These are phyloP conservation scores for Herpetotheres cachinnans DNA, from an alignment of 2,113 vertebrate species.

Conservation along the genomic window DNA sequence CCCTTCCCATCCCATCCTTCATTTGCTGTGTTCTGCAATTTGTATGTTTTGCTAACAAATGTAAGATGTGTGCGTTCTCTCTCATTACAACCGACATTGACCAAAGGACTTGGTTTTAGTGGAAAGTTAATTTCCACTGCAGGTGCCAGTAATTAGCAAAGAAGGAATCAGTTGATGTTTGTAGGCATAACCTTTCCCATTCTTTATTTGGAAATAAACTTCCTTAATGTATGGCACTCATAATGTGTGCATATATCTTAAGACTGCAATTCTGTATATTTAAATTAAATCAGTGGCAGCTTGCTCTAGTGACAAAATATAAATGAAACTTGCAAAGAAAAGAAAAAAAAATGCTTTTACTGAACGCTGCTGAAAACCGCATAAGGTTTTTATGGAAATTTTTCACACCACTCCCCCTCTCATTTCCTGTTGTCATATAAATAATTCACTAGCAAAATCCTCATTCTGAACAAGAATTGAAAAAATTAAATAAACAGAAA, in stretches of 20 bases:
- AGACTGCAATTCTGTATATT: constrained; percentile 39
- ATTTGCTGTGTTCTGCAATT: neutral
- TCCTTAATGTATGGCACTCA: neutral
- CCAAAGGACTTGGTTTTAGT: neutral
- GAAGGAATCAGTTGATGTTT: neutral
- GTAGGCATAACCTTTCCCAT: neutral
- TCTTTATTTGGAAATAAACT: constrained; percentile 18
- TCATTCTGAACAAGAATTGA: constrained; percentile 27
- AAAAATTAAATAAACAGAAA: constrained; percentile 33
- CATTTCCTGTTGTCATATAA: constrained; percentile 61
- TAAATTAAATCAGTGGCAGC: constrained; percentile 61
- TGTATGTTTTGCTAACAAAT: neutral
- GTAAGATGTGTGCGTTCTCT: neutral
- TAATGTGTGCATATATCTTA: neutral
- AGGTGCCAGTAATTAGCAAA: constrained; percentile 37
- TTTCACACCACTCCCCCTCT: constrained; percentile 7
- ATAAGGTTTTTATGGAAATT: constrained; percentile 28
- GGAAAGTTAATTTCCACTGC: neutral
- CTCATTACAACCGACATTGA: neutral
- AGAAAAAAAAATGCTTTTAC: constrained; percentile 12
- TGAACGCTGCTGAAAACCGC: constrained; percentile 17
- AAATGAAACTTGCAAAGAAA: constrained; percentile 53
- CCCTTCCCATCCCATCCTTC: neutral
- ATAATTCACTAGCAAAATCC: constrained; percentile 66
- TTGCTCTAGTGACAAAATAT: constrained; percentile 16